Percentiles rank a stretch among this genome's conserved stretches.
phyloP scores from a whole-genome alignment of 2,888 invertebrate species.

The Baccha elongata region DNA sequence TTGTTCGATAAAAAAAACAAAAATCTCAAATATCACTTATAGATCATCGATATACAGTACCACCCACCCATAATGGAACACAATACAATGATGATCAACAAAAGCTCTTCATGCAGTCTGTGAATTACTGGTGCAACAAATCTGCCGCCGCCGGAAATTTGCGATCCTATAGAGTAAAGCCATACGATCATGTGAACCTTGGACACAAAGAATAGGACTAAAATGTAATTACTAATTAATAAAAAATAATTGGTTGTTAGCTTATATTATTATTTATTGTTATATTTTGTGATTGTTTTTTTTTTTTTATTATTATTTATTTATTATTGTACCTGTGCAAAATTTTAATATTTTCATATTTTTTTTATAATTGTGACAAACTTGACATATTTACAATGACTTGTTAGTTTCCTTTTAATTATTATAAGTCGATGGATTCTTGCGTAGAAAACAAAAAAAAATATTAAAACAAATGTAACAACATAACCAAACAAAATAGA shows the following conservation, averaged over 20 bases:
- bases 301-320: slow-evolving; percentile 4
- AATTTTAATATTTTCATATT: not conserved
- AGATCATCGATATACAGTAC: slow-evolving; percentile 48
- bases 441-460: slow-evolving; percentile 17
- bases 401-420: not conserved
- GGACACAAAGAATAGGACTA: slow-evolving; percentile 48
- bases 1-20: slow-evolving; percentile 15
- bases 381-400: slow-evolving; percentile 17
- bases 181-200: slow-evolving; percentile 37
- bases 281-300: slow-evolving; percentile 43
- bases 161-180: slow-evolving; percentile 45
- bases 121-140: slow-evolving; percentile 56
- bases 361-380: not conserved
- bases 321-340: not conserved
- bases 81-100: slow-evolving; percentile 49
- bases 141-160: slow-evolving; percentile 32
- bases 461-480: not conserved
- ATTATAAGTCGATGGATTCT: slow-evolving; percentile 44
- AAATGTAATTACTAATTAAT: slow-evolving; percentile 41
- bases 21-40: slow-evolving; percentile 50
- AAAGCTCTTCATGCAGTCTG: slow-evolving; percentile 51
- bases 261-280: slow-evolving; percentile 21
- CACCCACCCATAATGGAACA: slow-evolving; percentile 36
- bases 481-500: slow-evolving; percentile 28
- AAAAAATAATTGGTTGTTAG: slow-evolving; percentile 35